Evolutionary conservation across 2,888 invertebrate species (phyloP), one percentile per base, ranked within the genome.

Genomic region (Zeuzera pyrina): DNA sequence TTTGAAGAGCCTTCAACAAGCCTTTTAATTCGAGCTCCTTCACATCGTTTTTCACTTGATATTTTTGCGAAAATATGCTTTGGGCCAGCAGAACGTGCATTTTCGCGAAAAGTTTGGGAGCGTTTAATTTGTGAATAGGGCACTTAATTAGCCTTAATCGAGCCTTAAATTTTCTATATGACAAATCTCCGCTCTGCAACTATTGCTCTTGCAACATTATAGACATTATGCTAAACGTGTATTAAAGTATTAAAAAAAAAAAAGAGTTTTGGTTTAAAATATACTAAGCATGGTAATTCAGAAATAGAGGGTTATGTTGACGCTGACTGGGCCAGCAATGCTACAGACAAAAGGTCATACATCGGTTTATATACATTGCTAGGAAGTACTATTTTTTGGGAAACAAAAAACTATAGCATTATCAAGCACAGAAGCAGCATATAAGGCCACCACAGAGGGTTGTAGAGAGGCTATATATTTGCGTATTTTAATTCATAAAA

Each of bases 341-440:
- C 29, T 6, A 15, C 21, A 5, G 35, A 31, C 36, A 40, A 40
- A 24, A 33, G 63, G 52, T 77, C 71, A 3, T 57, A 51, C 35
- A 52, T 52, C 11, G 57, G 55, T 0, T 55, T 33, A 39, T 36
- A 30, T 39, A 39, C 37, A 13, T 22, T 52, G 11, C 45, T 45
- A 24, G 41, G 39, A 21, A 32, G 39, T 30, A 47, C 41, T 3
- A 39, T 62, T 28, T 56, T 54, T 3, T 58, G 46, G 42, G 49
- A 57, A 57, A 38, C 55, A 58, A 29, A 43, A 32, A 32, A 57
- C 50, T n/a, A 48, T 57, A 15, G 58, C 57, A 6, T 29, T 59
- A 3, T 49, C 49, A 1, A 52, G 50, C 23, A 48, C 54, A 47
- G n/a, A n/a, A n/a, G n/a, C n/a, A n/a, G n/a, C n/a, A n/a, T n/a